Conservation (phyloP, 2,113 vertebrate species). For the Anseranas semipalmata region DNA sequence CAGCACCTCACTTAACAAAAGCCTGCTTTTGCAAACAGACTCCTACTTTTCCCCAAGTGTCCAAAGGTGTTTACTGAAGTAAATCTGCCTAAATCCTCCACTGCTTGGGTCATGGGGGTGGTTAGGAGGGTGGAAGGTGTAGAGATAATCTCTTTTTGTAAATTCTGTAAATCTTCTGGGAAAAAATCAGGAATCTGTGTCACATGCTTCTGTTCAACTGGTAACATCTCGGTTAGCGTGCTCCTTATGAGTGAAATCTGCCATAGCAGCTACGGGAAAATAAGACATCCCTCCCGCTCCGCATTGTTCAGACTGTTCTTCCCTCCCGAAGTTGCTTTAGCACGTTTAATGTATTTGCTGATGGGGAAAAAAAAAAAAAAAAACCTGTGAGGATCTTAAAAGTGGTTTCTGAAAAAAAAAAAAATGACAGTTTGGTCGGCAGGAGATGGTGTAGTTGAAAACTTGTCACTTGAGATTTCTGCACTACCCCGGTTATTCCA, state of each 20-base stretch:
- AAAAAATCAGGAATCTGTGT: constrained; percentile 89
- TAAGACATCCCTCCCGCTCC: constrained; percentile 57
- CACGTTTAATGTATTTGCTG: constrained; percentile 71
- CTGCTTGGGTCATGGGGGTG: constrained; percentile 87
- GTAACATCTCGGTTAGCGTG: constrained; percentile 76
- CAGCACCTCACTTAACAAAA: constrained; percentile 90
- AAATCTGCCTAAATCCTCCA: constrained; percentile 96
- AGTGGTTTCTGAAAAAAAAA: constrained; percentile 52
- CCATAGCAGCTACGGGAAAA: constrained; percentile 44
- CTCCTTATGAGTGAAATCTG: constrained; percentile 63
- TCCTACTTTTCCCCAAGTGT: constrained; percentile 86
- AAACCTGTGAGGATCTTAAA: constrained; percentile 71
- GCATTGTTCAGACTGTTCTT: constrained; percentile 63
- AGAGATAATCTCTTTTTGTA: constrained; percentile 93
- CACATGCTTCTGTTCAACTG: constrained; percentile 88
- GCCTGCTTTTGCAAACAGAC: constrained; percentile 93
- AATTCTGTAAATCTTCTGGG: constrained; percentile 81
- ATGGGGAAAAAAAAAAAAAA: neutral
- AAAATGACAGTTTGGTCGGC: constrained; percentile 69
- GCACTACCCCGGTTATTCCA: constrained; percentile 62
- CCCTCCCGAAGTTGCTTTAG: constrained; percentile 40
- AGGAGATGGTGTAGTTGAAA: constrained; percentile 74
- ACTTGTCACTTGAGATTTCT: constrained; percentile 79
- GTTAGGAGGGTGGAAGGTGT: constrained; percentile 86
- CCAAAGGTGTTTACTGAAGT: constrained; percentile 99